A percentile compares a stretch with the other conserved stretches of the same genome.
Evolutionary conservation across 1,140 invertebrate species (phyloP).

Genomic region (Drosophila orena): DNA sequence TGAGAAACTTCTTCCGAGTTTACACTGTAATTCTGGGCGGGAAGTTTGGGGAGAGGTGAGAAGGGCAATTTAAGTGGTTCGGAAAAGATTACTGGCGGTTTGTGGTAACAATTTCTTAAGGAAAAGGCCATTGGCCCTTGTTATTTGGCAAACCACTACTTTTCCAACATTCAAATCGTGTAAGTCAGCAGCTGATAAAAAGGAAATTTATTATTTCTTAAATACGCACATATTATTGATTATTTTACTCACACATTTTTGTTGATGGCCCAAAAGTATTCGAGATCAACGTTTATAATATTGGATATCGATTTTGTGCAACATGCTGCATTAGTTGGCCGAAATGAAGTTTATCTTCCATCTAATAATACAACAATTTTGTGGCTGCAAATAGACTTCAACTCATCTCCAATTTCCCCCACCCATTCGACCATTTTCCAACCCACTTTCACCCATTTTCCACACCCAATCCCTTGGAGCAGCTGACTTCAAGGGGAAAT

Average conservation of each 20-base stretch:
- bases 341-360: constrained; percentile 21
- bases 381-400: constrained; percentile 17
- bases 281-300: too few species aligned
- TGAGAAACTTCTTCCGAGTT: constrained; percentile 30
- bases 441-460: constrained; percentile 17
- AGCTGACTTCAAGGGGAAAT: constrained; percentile 21
- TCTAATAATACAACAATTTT: constrained; percentile 74
- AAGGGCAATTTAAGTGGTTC: constrained; percentile 11
- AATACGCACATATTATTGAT: too few species aligned
- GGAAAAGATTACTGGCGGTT: constrained; percentile 1
- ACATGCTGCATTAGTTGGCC: not conserved
- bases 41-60: not conserved
- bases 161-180: not conserved
- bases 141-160: not conserved
- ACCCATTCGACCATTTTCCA: not conserved
- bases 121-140: constrained; percentile 27
- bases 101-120: constrained; percentile 12
- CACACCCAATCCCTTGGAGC: constrained; percentile 18
- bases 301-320: not conserved
- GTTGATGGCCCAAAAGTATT: too few species aligned
- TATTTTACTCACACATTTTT: too few species aligned
- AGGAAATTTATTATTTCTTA: too few species aligned
- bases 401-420: constrained; percentile 11
- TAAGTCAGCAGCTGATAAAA: too few species aligned
- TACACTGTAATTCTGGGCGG: constrained; percentile 35